These are phyloP conservation scores for Gisinianus flammeolus DNA, from an alignment of 2,888 invertebrate species.

Conservation along the genomic window DNA sequence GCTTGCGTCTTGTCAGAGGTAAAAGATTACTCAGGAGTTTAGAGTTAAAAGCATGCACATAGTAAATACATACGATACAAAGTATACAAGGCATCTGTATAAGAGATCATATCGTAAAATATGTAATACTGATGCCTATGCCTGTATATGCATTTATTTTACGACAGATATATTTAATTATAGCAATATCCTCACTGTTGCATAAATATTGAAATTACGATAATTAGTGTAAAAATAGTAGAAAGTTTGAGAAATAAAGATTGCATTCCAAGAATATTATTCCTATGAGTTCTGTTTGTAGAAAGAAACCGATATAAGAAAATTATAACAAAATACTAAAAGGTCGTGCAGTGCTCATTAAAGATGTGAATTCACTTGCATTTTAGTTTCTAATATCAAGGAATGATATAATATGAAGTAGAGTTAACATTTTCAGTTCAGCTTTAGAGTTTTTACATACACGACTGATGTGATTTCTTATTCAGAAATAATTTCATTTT, in stretches of 20 bases:
- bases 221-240: constrained; percentile 18
- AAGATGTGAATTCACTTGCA: not conserved
- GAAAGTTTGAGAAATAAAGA: constrained; percentile 17
- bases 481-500: not conserved
- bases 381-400: not conserved
- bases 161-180: not conserved
- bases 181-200: constrained; percentile 5
- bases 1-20: not conserved
- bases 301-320: not conserved
- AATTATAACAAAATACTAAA: not conserved
- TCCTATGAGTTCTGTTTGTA: not conserved
- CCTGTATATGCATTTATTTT: not conserved
- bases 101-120: not conserved
- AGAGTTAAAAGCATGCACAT: not conserved
- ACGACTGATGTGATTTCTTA: constrained; percentile 2
- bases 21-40: not conserved
- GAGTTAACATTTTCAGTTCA: not conserved
- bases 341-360: constrained; percentile 32
- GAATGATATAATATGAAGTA: not conserved
- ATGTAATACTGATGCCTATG: not conserved
- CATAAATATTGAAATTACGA: constrained; percentile 26
- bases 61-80: not conserved
- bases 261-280: not conserved
- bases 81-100: not conserved
- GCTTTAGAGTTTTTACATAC: not conserved